phyloP scores from a whole-genome alignment of 2,888 invertebrate species.

The Melanostoma mellinum region DNA sequence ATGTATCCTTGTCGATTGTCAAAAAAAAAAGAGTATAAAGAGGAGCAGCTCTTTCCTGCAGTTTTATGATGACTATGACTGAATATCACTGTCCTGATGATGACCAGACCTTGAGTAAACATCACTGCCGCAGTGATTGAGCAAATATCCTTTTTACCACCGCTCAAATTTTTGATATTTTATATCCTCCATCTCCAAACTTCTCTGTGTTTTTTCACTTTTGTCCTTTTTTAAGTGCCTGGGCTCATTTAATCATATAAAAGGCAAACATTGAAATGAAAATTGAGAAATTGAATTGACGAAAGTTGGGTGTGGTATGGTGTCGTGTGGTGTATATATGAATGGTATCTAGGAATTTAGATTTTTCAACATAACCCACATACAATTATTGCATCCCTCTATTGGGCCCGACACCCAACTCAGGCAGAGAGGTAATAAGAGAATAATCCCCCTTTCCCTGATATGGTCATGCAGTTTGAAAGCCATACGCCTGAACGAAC shows the following conservation, averaged over 20 bases:
- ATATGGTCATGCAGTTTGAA: slow-evolving; percentile 14
- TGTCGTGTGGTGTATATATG: too few species aligned
- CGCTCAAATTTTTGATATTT: background rate
- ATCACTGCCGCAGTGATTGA: slow-evolving; percentile 56
- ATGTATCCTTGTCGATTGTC: background rate
- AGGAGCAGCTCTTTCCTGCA: background rate
- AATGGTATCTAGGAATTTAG: background rate
- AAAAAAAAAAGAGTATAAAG: background rate
- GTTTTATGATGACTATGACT: slow-evolving; percentile 28
- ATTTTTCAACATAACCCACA: slow-evolving; percentile 53
- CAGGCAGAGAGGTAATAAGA: background rate
- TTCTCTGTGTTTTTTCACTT: background rate
- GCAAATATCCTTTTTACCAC: slow-evolving; percentile 53
- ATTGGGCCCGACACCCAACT: background rate
- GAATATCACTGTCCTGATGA: slow-evolving; percentile 26
- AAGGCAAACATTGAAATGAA: slow-evolving; percentile 73
- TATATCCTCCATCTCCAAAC: background rate
- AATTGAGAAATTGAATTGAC: slow-evolving; percentile 71
- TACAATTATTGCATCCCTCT: slow-evolving; percentile 45
- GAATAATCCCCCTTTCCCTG: background rate
- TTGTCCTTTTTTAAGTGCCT: slow-evolving; percentile 10
- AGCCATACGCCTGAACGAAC: slow-evolving; percentile 5
- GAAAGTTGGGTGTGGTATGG: slow-evolving; percentile 39
- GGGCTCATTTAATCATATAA: slow-evolving; percentile 70
- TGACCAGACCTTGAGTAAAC: slow-evolving; percentile 66